Conservation (phyloP, 2,888 invertebrate genomes). For the Clusia tigrina region DNA sequence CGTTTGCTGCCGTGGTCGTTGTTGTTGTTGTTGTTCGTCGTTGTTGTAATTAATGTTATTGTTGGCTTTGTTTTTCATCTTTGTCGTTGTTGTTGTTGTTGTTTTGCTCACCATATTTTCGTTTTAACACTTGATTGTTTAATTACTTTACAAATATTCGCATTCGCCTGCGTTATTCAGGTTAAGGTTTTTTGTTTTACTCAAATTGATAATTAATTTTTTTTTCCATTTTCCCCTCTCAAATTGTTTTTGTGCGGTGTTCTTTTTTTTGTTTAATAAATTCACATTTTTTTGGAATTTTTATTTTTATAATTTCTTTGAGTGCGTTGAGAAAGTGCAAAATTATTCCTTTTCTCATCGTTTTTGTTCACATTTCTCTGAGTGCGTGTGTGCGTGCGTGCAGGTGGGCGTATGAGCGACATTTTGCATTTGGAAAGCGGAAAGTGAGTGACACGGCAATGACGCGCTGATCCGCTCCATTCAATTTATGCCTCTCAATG, state of each 20-base stretch:
- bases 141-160: background rate
- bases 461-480: background rate
- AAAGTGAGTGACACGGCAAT: background rate
- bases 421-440: constrained; percentile 1
- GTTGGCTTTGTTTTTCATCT: too few species aligned
- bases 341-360: too few species aligned
- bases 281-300: background rate
- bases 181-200: constrained; percentile 2
- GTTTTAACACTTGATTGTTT: background rate
- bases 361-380: too few species aligned
- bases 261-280: background rate
- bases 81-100: constrained; percentile 1
- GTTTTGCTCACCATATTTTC: background rate
- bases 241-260: background rate
- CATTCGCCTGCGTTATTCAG: background rate
- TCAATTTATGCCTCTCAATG: too few species aligned
- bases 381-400: too few species aligned
- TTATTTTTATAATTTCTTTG: background rate
- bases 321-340: background rate
- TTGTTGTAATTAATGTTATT: too few species aligned
- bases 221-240: background rate
- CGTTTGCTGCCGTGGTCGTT: too few species aligned
- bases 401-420: background rate
- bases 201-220: too few species aligned
- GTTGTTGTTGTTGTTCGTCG: too few species aligned